Evolutionary conservation across 2,888 invertebrate species (phyloP).

Genomic region (Andrena marginata): DNA sequence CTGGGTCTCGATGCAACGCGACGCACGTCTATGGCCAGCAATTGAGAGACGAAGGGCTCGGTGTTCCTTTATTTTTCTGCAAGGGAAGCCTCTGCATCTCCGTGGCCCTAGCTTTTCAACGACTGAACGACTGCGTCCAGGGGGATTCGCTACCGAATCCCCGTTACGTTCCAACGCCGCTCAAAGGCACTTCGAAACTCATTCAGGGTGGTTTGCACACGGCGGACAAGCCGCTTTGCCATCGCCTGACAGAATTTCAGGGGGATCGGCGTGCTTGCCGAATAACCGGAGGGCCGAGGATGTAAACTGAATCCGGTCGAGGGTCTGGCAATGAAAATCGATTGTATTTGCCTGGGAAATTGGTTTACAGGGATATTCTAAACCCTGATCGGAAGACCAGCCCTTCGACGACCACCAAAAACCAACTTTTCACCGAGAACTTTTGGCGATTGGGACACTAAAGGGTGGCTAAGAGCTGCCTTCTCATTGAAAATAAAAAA

Average conservation of each 20-base stretch:
- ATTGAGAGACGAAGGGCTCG: not conserved
- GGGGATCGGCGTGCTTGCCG: not conserved
- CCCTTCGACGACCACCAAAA: too few relatives aligned
- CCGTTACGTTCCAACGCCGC: constrained; percentile 12
- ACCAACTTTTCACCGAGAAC: too few relatives aligned
- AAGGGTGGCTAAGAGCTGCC: too few relatives aligned
- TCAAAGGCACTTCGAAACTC: constrained; percentile 19
- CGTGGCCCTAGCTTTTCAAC: not conserved
- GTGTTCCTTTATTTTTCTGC: not conserved
- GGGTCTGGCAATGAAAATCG: constrained; percentile 23
- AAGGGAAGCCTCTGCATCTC: not conserved
- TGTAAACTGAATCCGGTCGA: constrained; percentile 14
- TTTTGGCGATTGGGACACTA: too few relatives aligned
- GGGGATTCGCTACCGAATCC: not conserved
- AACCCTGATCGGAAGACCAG: not conserved
- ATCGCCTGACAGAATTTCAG: not conserved
- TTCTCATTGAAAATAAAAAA: too few relatives aligned
- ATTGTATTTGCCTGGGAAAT: constrained; percentile 3
- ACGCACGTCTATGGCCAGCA: not conserved
- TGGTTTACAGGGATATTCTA: not conserved
- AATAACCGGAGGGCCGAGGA: not conserved
- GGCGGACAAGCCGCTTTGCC: constrained; percentile 24
- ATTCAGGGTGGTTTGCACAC: not conserved
- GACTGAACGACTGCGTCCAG: not conserved
- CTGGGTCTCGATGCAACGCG: not conserved